Conservation (phyloP, 2,113 vertebrate species). For the Danio rerio region DNA sequence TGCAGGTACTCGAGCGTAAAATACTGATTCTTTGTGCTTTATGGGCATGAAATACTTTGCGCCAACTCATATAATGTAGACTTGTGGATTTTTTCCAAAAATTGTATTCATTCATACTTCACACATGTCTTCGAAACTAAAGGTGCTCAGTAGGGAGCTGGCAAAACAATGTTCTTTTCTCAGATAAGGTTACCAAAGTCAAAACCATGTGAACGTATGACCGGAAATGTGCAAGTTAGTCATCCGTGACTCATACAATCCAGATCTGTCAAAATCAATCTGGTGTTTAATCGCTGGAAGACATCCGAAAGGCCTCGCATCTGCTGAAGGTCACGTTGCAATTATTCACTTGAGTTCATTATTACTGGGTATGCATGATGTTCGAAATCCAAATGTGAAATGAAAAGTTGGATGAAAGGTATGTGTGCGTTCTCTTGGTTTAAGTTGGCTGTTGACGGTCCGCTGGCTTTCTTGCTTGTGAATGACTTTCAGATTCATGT, state of each 20-base stretch:
- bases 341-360: not conserved
- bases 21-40: slow-evolving; percentile 51
- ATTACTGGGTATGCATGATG: not conserved
- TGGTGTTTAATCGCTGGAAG: slow-evolving; percentile 46
- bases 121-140: slow-evolving; percentile 21
- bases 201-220: slow-evolving; percentile 15
- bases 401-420: not conserved
- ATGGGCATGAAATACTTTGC: slow-evolving; percentile 43
- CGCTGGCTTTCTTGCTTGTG: not conserved
- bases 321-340: not conserved
- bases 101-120: not conserved
- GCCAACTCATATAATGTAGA: slow-evolving; percentile 45
- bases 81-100: slow-evolving; percentile 44
- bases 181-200: not conserved
- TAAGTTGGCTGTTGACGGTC: not conserved
- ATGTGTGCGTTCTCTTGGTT: not conserved
- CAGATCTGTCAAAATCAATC: slow-evolving; percentile 61
- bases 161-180: slow-evolving; percentile 14
- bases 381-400: slow-evolving; percentile 2
- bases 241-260: slow-evolving; percentile 37
- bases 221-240: slow-evolving; percentile 46
- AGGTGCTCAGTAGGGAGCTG: slow-evolving; percentile 10
- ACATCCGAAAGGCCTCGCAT: not conserved
- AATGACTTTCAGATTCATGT: slow-evolving; percentile 8
- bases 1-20: slow-evolving; percentile 52